Evolutionary conservation across 2,888 invertebrate genomes (phyloP).

Genomic region (Agrilus mali): DNA sequence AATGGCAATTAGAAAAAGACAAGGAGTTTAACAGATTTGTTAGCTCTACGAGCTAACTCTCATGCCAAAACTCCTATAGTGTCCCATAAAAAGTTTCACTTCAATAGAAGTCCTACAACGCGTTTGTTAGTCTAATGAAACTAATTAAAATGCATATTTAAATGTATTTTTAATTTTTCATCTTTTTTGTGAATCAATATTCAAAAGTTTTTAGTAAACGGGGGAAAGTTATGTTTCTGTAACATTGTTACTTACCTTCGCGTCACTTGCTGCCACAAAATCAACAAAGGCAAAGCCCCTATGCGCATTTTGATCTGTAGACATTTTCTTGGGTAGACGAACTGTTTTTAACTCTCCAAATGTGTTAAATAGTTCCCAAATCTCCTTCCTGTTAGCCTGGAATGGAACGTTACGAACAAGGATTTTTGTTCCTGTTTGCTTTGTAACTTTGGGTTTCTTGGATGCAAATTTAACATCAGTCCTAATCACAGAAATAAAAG

Average conservation of each 20-base stretch:
- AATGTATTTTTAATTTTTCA: no score
- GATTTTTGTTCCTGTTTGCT: slow-evolving; percentile 76
- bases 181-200: no score
- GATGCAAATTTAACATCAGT: slow-evolving; percentile 45
- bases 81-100: no score
- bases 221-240: no score
- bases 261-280: slow-evolving; percentile 75
- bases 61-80: no score
- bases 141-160: no score
- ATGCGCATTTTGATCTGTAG: slow-evolving; percentile 59
- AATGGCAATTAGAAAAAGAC: no score
- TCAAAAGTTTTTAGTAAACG: no score
- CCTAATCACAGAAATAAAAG: slow-evolving; percentile 35
- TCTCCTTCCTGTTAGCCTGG: slow-evolving; percentile 75
- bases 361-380: slow-evolving; percentile 79
- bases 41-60: no score
- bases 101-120: no score
- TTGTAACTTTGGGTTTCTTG: slow-evolving; percentile 44
- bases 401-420: slow-evolving; percentile 92
- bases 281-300: slow-evolving; percentile 97
- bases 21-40: no score
- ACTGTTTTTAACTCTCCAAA: slow-evolving; percentile 89
- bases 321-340: slow-evolving; percentile 80
- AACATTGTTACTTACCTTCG: slow-evolving; percentile 77
- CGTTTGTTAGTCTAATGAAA: no score